Evolutionary conservation across 2,888 invertebrate genomes (phyloP).

Genomic region (Chloroclystis v-ata): DNA sequence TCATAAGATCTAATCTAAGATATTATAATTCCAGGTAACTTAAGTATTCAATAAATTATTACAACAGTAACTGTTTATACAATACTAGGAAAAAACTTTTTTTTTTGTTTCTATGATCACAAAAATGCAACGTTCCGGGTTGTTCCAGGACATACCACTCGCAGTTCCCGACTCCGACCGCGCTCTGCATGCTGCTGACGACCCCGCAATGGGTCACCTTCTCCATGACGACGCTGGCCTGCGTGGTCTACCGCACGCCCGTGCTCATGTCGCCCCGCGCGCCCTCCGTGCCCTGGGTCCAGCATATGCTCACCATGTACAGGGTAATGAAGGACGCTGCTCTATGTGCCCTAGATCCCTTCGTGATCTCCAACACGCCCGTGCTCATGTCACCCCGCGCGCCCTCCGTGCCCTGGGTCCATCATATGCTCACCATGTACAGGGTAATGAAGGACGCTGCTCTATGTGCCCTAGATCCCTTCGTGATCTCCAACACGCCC

Average conservation of each 20-base stretch:
- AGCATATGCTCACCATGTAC: not conserved
- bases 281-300: not conserved
- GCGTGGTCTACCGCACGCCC: not conserved
- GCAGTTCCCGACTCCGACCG: not conserved
- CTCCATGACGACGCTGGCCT: slow-evolving; percentile 1
- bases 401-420: not conserved
- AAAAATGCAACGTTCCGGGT: no score
- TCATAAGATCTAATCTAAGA: no score
- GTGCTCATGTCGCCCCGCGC: not conserved
- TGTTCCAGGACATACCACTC: not conserved
- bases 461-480: no score
- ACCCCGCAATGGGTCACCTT: slow-evolving; percentile 3
- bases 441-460: not conserved
- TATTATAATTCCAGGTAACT: no score
- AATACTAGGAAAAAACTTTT: no score
- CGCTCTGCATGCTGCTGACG: not conserved
- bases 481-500: not conserved
- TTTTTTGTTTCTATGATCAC: no score
- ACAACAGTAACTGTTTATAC: no score
- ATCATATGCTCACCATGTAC: not conserved
- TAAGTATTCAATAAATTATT: no score
- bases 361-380: not conserved
- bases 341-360: no score
- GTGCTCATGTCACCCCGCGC: not conserved
- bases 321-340: not conserved